These are phyloP conservation scores for Neomorphus geoffroyi DNA, from an alignment of 2,797 vertebrate genomes.

Conservation along the genomic window DNA sequence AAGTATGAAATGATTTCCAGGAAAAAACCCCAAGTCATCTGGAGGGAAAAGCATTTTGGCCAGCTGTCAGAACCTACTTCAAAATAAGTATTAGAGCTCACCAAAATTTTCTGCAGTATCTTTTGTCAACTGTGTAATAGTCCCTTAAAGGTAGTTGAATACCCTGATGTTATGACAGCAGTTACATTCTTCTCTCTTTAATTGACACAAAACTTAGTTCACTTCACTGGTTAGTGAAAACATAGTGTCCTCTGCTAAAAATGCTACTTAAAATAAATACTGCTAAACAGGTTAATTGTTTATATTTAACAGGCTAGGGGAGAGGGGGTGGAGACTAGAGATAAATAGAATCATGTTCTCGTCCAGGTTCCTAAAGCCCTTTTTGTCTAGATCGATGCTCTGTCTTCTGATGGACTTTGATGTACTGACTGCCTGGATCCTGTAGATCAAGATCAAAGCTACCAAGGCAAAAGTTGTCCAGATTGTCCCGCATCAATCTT, in stretches of 20 bases:
- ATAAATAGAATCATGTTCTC: accelerated
- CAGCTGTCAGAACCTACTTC: neutral
- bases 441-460: neutral
- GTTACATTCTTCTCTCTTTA: neutral
- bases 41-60: neutral
- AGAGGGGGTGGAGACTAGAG: too few relatives aligned
- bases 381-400: neutral
- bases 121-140: neutral
- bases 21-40: neutral
- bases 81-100: neutral
- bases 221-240: neutral
- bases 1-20: neutral
- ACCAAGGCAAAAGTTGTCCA: neutral
- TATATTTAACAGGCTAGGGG: neutral
- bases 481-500: neutral
- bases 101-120: neutral
- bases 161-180: neutral
- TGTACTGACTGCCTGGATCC: neutral
- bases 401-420: neutral
- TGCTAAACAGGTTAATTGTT: neutral
- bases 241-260: neutral
- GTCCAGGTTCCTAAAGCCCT: neutral
- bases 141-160: neutral
- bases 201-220: neutral
- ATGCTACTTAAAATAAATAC: neutral